Evolutionary conservation across 2,888 invertebrate genomes (phyloP).

Genomic region (Choreutis nemorana): DNA sequence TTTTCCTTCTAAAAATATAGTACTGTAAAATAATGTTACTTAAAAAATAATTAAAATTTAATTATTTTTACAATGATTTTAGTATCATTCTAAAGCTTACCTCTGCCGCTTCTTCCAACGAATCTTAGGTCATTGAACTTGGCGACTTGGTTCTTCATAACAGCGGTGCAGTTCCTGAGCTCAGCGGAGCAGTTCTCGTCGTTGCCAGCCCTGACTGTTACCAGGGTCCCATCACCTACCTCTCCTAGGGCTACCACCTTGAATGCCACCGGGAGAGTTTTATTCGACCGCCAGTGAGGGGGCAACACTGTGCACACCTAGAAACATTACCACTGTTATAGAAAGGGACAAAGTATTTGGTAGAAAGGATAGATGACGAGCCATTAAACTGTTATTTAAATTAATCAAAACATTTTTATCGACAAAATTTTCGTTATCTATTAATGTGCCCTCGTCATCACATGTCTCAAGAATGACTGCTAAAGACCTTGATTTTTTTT

Average conservation of each 20-base stretch:
- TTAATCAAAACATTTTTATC: no score
- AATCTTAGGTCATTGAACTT: constrained; percentile 98
- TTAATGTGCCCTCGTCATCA: no score
- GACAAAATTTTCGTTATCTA: no score
- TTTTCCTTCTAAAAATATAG: no score
- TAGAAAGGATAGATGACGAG: no score
- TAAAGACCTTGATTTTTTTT: no score
- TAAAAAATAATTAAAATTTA: no score
- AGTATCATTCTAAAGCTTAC: constrained; percentile 76
- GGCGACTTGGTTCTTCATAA: constrained; percentile 97
- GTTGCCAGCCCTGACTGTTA: constrained; percentile 93
- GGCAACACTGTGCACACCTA: constrained; percentile 88
- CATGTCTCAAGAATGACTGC: no score
- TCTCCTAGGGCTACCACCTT: constrained; percentile 93
- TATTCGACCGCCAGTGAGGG: constrained; percentile 96
- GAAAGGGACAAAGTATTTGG: no score
- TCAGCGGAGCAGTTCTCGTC: constrained; percentile 98
- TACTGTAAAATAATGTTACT: no score
- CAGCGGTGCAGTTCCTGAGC: constrained; percentile 89
- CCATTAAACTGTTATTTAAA: no score
- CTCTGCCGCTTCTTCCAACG: constrained; percentile 95
- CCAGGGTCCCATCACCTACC: constrained; percentile 92
- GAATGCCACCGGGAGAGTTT: constrained; percentile 95
- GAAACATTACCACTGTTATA: constrained; percentile 3
- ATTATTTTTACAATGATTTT: no score